Evolutionary conservation across 2,113 vertebrate genomes (phyloP).

Genomic region (Machaerirhynchus nigripectus): DNA sequence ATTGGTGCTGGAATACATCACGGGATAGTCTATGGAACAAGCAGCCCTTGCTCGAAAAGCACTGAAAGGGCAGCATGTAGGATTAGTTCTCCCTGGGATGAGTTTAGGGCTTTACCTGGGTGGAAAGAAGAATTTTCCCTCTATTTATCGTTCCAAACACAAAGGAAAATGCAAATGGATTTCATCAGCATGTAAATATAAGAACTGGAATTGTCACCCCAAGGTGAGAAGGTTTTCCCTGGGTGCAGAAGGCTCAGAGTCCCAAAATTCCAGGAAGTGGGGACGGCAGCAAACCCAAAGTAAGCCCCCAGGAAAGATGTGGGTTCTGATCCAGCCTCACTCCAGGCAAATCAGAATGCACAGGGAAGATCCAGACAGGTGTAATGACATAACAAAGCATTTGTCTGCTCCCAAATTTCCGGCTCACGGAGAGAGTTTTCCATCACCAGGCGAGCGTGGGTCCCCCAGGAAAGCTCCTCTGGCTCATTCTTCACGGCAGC

Average conservation of each 20-base stretch:
- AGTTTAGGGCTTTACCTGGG: neutral
- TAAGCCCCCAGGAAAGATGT: neutral
- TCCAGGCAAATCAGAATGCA: neutral
- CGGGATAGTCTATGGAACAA: neutral
- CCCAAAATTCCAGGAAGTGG: neutral
- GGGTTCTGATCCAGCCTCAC: neutral
- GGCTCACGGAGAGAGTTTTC: neutral
- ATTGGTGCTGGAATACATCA: neutral
- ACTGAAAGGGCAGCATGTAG: neutral
- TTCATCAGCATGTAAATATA: neutral
- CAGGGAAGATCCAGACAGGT: neutral
- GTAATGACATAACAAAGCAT: neutral
- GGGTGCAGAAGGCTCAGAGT: neutral
- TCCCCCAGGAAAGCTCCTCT: neutral
- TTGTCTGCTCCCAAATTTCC: neutral
- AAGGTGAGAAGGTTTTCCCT: neutral
- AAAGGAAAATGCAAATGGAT: neutral
- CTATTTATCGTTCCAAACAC: neutral
- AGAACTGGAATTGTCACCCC: neutral
- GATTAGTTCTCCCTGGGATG: neutral
- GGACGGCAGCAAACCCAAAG: neutral
- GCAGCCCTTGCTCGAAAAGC: neutral
- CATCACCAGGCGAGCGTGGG: neutral
- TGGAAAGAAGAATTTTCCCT: neutral
- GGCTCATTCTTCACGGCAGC: neutral